Evolutionary conservation across 2,113 vertebrate species (phyloP).

Genomic region (Origma solitaria): DNA sequence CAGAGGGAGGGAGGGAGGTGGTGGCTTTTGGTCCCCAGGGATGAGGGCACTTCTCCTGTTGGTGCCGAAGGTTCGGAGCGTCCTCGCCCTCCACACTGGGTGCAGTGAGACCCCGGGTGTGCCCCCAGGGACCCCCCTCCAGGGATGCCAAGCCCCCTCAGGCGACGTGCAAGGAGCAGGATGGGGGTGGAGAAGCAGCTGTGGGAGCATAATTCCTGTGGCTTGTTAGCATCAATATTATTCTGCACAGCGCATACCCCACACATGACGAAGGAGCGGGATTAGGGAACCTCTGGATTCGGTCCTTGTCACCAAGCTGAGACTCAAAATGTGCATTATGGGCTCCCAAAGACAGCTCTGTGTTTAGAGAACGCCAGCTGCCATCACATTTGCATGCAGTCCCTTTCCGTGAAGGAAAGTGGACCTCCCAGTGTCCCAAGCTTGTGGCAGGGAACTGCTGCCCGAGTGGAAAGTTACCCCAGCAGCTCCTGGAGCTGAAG

Average conservation of each 20-base stretch:
- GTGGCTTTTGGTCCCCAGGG: background rate
- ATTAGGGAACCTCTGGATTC: background rate
- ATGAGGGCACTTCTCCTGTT: background rate
- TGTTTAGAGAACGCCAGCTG: background rate
- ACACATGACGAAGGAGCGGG: background rate
- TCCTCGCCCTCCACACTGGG: fast-evolving
- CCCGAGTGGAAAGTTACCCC: fast-evolving
- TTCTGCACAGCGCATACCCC: fast-evolving
- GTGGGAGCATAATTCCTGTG: background rate
- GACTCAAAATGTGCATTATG: background rate
- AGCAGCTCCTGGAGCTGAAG: fast-evolving
- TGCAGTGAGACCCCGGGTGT: background rate
- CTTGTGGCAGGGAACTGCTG: background rate
- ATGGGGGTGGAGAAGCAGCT: background rate
- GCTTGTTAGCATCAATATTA: background rate
- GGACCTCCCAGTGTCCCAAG: background rate
- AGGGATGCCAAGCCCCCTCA: background rate
- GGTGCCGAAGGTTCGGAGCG: fast-evolving
- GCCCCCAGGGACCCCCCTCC: fast-evolving
- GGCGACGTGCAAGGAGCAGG: fast-evolving
- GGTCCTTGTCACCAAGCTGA: fast-evolving
- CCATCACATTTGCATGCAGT: fast-evolving
- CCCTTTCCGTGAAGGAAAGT: fast-evolving
- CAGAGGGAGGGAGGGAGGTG: fast-evolving
- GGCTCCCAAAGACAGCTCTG: fast-evolving